Percentiles rank a stretch among this genome's conserved stretches.
phyloP scores from a whole-genome alignment of 2,888 invertebrate species.

The Rhogogaster chlorosoma region DNA sequence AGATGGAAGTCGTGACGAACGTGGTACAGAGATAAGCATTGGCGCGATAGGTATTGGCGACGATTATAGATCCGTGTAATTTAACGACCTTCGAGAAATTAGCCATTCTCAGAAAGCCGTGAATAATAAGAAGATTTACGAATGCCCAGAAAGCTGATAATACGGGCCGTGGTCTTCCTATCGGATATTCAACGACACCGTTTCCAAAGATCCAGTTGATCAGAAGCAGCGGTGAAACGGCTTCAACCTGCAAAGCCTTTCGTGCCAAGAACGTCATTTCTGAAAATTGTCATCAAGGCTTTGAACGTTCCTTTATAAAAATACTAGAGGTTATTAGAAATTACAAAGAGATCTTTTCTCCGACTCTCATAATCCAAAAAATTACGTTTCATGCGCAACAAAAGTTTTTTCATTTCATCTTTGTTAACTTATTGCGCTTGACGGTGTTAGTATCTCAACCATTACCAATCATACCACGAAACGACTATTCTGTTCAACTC shows the following conservation, averaged over 20 bases:
- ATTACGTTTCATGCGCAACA: no score
- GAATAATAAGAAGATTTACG: background rate
- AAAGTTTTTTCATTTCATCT: no score
- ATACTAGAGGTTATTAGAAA: no score
- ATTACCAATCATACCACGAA: no score
- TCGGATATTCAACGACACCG: background rate
- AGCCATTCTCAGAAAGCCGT: background rate
- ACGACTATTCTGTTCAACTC: no score
- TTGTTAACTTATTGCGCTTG: no score
- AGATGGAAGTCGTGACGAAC: background rate
- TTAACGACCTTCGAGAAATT: background rate
- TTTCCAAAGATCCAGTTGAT: background rate
- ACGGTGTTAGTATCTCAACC: no score
- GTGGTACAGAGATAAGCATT: background rate
- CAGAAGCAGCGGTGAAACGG: background rate
- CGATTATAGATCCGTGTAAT: background rate
- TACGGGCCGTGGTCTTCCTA: background rate
- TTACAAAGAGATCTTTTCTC: no score
- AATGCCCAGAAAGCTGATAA: background rate
- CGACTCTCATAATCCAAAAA: no score
- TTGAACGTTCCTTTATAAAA: background rate
- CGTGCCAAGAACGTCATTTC: background rate
- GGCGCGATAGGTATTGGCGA: background rate
- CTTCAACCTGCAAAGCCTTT: background rate
- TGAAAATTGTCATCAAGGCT: background rate